Conservation (phyloP, 2,797 vertebrate species). For the Echeneis naucrates region DNA sequence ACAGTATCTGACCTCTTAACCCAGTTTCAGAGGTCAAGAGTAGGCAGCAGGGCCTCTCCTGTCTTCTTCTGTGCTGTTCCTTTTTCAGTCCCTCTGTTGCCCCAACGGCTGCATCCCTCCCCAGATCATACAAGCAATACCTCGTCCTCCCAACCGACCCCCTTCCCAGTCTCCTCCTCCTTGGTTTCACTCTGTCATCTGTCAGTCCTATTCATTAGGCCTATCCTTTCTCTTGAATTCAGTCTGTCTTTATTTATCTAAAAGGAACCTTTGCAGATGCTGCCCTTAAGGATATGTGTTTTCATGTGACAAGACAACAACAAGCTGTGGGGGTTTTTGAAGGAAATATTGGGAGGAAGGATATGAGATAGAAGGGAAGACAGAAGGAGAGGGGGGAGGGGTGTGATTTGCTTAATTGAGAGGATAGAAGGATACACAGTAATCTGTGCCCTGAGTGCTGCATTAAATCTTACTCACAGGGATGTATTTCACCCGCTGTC, state of each 20-base stretch:
- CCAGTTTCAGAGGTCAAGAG: constrained; percentile 73
- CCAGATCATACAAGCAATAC: constrained; percentile 50
- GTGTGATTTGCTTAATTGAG: constrained; percentile 51
- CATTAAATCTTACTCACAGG: constrained; percentile 44
- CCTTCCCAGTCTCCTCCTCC: constrained; percentile 16
- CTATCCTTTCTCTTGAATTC: constrained; percentile 45
- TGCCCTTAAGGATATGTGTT: constrained; percentile 48
- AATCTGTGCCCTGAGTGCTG: constrained; percentile 49
- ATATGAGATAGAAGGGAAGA: constrained; percentile 32
- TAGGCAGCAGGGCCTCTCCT: constrained; percentile 46
- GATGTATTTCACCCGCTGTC: constrained; percentile 42
- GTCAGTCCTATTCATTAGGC: constrained; percentile 52
- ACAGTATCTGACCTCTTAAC: constrained; percentile 82
- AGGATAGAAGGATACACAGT: constrained; percentile 34
- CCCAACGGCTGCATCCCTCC: constrained; percentile 60
- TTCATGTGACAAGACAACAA: constrained; percentile 47
- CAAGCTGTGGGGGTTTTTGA: constrained; percentile 17
- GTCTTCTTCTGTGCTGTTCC: constrained; percentile 14
- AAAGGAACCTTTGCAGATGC: constrained; percentile 25
- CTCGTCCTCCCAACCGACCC: constrained; percentile 7
- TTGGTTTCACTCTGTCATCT: constrained; percentile 53
- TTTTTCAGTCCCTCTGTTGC: constrained; percentile 11
- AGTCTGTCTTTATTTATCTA: constrained; percentile 34
- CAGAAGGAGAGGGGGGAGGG: constrained; percentile 5
- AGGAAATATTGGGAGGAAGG: constrained; percentile 29